Evolutionary conservation across 1,140 invertebrate species (phyloP).

Genomic region (Drosophila tsacasi): DNA sequence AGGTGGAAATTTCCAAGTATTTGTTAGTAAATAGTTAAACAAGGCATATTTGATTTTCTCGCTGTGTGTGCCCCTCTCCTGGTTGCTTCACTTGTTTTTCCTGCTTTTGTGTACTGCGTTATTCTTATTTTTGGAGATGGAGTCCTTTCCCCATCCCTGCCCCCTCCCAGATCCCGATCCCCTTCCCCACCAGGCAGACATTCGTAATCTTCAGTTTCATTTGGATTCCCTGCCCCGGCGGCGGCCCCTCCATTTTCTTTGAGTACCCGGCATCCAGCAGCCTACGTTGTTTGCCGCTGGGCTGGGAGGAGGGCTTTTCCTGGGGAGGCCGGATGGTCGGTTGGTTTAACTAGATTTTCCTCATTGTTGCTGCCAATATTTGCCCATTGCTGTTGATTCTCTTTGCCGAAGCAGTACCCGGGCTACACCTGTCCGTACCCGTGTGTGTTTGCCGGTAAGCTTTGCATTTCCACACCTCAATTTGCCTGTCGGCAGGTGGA

Average conservation of each 20-base stretch:
- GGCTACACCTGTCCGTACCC: constrained; percentile 30
- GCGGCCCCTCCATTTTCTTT: not conserved
- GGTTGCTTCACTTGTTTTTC: constrained; percentile 34
- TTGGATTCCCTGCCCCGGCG: constrained; percentile 9
- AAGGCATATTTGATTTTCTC: not conserved
- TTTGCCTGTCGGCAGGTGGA: constrained; percentile 42
- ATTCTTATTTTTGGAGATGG: constrained; percentile 56
- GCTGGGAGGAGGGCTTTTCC: constrained; percentile 5
- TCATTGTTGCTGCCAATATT: constrained; percentile 69
- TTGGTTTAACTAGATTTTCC: constrained; percentile 69
- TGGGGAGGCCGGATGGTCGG: constrained; percentile 19
- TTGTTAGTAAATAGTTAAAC: not conserved
- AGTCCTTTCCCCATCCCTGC: not conserved
- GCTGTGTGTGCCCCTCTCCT: not conserved
- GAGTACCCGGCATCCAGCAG: constrained; percentile 8
- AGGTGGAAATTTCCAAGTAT: no score
- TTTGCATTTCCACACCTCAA: constrained; percentile 45
- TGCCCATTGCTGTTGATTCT: constrained; percentile 72
- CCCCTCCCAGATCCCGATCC: not conserved
- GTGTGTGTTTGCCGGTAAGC: constrained; percentile 22
- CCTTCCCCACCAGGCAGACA: constrained; percentile 29
- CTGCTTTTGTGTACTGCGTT: constrained; percentile 36
- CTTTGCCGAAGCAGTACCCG: constrained; percentile 16
- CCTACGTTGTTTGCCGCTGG: constrained; percentile 24
- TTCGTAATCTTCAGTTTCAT: constrained; percentile 70